Conservation (phyloP, 2,888 invertebrate genomes). For the Abrostola tripartita region DNA sequence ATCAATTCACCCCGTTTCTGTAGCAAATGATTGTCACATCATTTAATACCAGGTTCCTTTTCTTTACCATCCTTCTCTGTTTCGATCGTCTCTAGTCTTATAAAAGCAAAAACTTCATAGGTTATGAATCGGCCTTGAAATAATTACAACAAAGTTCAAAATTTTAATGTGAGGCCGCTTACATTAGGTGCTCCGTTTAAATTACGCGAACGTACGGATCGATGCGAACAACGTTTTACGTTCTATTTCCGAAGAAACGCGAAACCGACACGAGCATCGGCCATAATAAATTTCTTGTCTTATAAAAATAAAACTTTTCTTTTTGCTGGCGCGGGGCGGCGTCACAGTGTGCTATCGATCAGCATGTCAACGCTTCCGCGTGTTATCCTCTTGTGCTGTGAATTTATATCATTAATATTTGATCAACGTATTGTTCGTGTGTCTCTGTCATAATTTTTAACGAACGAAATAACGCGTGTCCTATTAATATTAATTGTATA, state of each 20-base stretch:
- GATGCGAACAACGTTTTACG: slow-evolving; percentile 76
- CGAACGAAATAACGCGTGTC: neutral
- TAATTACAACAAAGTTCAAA: slow-evolving; percentile 22
- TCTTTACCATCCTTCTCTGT: too few species aligned
- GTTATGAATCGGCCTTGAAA: neutral
- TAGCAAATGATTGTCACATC: too few species aligned
- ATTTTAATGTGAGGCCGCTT: slow-evolving; percentile 35
- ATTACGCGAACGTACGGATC: slow-evolving; percentile 64
- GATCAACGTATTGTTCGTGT: slow-evolving; percentile 38
- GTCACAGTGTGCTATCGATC: slow-evolving; percentile 65
- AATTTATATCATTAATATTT: slow-evolving; percentile 51
- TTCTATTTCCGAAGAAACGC: slow-evolving; percentile 85
- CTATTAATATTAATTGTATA: neutral
- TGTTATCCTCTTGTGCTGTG: slow-evolving; percentile 23
- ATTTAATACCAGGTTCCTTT: too few species aligned
- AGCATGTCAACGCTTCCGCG: slow-evolving; percentile 56
- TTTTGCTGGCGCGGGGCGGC: slow-evolving; percentile 80
- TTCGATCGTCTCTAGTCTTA: too few species aligned
- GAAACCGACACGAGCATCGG: slow-evolving; percentile 85
- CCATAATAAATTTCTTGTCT: slow-evolving; percentile 88
- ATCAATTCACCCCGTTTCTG: too few species aligned
- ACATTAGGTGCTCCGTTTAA: slow-evolving; percentile 38
- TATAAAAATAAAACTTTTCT: slow-evolving; percentile 88
- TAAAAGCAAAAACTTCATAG: neutral
- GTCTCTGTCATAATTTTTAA: neutral